These are phyloP conservation scores for Phylloscopus whistleri DNA, from an alignment of 2,113 vertebrate species.

Conservation along the genomic window DNA sequence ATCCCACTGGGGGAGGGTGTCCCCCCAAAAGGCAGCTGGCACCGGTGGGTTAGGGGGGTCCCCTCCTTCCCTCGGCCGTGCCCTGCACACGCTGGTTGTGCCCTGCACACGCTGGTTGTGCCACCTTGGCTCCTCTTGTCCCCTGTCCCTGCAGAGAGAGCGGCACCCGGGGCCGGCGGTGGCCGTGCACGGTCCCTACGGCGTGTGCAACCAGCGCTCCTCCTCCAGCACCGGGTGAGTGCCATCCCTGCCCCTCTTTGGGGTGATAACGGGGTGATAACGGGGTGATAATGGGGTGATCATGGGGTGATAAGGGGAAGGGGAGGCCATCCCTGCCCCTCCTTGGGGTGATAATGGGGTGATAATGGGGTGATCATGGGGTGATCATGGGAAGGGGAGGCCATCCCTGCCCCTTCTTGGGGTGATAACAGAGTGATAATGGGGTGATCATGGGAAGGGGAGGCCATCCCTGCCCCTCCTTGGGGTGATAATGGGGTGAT, in stretches of 20 bases:
- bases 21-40: fast-evolving
- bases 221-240: conserved; percentile 81
- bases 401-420: too few species aligned
- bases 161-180: conserved; percentile 49
- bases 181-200: conserved; percentile 64
- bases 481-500: too few species aligned
- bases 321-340: too few species aligned
- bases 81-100: fast-evolving
- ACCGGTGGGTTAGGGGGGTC: fast-evolving
- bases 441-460: too few species aligned
- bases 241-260: fast-evolving
- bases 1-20: neutral
- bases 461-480: too few species aligned
- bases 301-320: too few species aligned
- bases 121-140: neutral
- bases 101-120: neutral
- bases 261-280: too few species aligned
- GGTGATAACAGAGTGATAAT: too few species aligned
- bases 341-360: too few species aligned
- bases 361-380: too few species aligned
- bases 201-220: conserved; percentile 69
- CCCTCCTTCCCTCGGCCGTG: fast-evolving
- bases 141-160: conserved; percentile 69
- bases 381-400: too few species aligned
- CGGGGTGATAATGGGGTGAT: too few species aligned